Base-by-base conservation (phyloP, 2,888 invertebrate species). In the Glomeris marginata region DNA sequence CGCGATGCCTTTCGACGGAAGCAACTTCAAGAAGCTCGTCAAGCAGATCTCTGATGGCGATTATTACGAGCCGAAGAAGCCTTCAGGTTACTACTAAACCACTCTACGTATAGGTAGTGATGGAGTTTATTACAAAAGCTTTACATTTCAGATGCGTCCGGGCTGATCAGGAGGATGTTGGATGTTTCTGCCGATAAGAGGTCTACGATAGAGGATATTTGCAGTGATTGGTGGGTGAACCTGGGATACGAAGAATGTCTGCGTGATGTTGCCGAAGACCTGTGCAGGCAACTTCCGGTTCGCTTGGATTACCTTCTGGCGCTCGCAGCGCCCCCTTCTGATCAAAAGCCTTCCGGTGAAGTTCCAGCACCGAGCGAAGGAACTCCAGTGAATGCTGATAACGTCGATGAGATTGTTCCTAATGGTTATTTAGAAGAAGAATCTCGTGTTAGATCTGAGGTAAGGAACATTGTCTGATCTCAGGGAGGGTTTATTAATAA, bases 1-100 rank as follows among this genome's bases (percentile, higher is more conserved):
- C 59, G 92, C 95, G 57, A 98, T 98, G 98, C 98, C 76, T 48
- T 97, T 97, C 67, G 97, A 97, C 71, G 97, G 97, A 54, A 88
- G 91, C 55, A 94, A 97, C 72, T 97, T 97, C 70, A 92, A 92
- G 69, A 79, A 88, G 62, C 78, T 98, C 63, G 92, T 94, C 56
- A 83, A 86, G 64, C 94, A 95, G 71, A 97, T 97, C 64, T 92
- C 94, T 61, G 84, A 86, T 64, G 95, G 95, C 4, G 92, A 94
- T 68, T 98, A 95, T 69, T 94, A 87, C 65, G 95, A 97, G 69
- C 97, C 97, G 43, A 84, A 86, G 62, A 84, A 78, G 60, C 90
- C 90, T 41, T 92, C 95, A 54, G 80, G 90, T 86, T 68, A 73
- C 79, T 73, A 36, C 38, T n/a, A n/a, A n/a, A n/a, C n/a, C n/a